Evolutionary conservation across 37 sponge, comb jelly and placozoan genomes (phyloP), one percentile per base, ranked within the genome.

Genomic region (Spongilla lacustris): DNA sequence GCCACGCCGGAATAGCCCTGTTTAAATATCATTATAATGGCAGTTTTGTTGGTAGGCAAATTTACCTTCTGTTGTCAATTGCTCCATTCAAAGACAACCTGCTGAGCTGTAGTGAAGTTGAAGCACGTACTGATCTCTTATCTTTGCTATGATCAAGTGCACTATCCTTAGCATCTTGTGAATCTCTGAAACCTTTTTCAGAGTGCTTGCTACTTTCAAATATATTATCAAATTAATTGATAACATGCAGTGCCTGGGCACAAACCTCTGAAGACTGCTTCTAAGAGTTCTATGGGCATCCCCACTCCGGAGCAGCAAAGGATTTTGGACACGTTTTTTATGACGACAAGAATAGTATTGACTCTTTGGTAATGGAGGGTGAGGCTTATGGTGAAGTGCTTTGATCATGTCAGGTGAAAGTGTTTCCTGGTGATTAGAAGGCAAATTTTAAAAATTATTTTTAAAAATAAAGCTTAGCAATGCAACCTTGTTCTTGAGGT

Each of bases 401-500:
- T 73, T 79, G 35, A 86, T 50, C 5, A 50, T 37, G 0, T 21
- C 31, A 79, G 29, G 71, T 27, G 79, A 28, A 21, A 86, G 72
- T 11, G 86, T 72, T 50, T 86, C 86, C 86, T 86, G 66, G 12
- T 41, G 41, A 50, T 21, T 46, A 28, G 35, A 11, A 36, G 34
- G 1, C 1, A 38, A 1, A 66, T 58, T 30, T 35, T 4, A 13
- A 0, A 4, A 84, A 6, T 41, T n/a, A n/a, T n/a, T n/a, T n/a
- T n/a, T n/a, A n/a, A n/a, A n/a, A n/a, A n/a, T n/a, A n/a, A n/a
- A n/a, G n/a, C n/a, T n/a, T n/a, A n/a, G n/a, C n/a, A n/a, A n/a
- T n/a, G n/a, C n/a, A n/a, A 93, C 94, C 67, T 87, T 83, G 23
- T 66, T 83, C 19, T 78, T 77, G 23, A 93, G 82, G 32, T 93